phyloP scores from a whole-genome alignment of 2,797 vertebrate species.

The Lacerta agilis region DNA sequence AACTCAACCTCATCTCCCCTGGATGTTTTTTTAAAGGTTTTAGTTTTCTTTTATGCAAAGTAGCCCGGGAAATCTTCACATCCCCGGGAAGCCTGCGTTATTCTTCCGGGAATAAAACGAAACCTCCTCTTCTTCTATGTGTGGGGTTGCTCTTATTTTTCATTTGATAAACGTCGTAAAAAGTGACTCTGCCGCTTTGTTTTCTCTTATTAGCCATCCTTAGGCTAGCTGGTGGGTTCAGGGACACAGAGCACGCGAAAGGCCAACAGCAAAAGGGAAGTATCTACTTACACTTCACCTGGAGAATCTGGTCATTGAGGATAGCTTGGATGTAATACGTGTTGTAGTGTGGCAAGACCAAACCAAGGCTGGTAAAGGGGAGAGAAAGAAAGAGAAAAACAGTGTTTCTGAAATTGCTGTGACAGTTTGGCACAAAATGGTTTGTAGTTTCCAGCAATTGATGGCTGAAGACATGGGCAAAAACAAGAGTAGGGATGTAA shows the following conservation, averaged over 20 bases:
- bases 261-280: conserved; percentile 69
- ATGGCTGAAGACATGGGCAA: background rate
- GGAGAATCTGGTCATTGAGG: conserved; percentile 99
- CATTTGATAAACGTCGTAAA: background rate
- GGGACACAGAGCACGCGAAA: conserved; percentile 63
- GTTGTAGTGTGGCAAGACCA: conserved; percentile 96
- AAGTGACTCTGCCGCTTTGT: conserved; percentile 41
- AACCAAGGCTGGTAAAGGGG: conserved; percentile 86
- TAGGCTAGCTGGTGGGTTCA: conserved; percentile 58
- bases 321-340: conserved; percentile 98
- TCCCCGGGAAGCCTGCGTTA: conserved; percentile 28
- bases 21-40: background rate
- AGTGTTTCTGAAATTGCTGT: background rate
- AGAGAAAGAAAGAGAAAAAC: conserved; percentile 40
- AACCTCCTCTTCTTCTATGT: conserved; percentile 33
- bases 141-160: background rate
- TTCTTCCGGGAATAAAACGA: conserved; percentile 55
- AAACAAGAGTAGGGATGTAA: background rate
- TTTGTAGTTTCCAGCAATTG: background rate
- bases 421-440: background rate
- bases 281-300: conserved; percentile 99
- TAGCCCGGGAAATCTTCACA: background rate
- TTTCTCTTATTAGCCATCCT: conserved; percentile 45
- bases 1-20: conserved; percentile 44
- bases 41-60: conserved; percentile 39